Evolutionary conservation across 2,113 vertebrate genomes (phyloP).

Genomic region (Phrynosoma blainvillii): DNA sequence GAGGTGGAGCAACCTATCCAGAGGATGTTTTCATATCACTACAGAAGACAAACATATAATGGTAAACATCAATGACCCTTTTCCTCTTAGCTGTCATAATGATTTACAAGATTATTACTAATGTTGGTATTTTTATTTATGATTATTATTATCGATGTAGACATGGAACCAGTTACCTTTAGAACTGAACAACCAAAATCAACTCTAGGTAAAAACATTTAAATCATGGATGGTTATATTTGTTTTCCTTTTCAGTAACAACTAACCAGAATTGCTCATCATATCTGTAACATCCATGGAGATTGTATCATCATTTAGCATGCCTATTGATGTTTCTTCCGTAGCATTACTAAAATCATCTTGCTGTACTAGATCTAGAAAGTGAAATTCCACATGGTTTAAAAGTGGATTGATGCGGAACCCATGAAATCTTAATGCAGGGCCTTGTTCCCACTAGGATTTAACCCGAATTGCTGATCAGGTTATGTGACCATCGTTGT

Average conservation of each 20-base stretch:
- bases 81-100: not conserved
- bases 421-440: not conserved
- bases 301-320: slow-evolving; percentile 3
- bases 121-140: slow-evolving; percentile 50
- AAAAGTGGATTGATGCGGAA: not conserved
- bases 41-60: too few species aligned
- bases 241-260: slow-evolving; percentile 45
- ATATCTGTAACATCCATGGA: not conserved
- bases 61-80: too few species aligned
- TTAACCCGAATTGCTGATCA: too few species aligned
- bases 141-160: slow-evolving; percentile 52
- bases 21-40: too few species aligned
- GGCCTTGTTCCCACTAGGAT: too few species aligned
- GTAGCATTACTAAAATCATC: slow-evolving; percentile 18
- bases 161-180: slow-evolving; percentile 59
- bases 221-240: slow-evolving; percentile 8
- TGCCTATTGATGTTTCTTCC: slow-evolving; percentile 3
- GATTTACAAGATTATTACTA: slow-evolving; percentile 42
- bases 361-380: not conserved
- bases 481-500: too few species aligned
- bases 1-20: too few species aligned
- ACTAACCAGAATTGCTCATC: not conserved
- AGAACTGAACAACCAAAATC: slow-evolving; percentile 63
- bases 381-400: not conserved
- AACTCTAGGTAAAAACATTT: slow-evolving; percentile 65